A percentile compares a stretch with the other conserved stretches of the same genome.
phyloP scores from a whole-genome alignment of 2,888 invertebrate species.

The Quadriops clusia region DNA sequence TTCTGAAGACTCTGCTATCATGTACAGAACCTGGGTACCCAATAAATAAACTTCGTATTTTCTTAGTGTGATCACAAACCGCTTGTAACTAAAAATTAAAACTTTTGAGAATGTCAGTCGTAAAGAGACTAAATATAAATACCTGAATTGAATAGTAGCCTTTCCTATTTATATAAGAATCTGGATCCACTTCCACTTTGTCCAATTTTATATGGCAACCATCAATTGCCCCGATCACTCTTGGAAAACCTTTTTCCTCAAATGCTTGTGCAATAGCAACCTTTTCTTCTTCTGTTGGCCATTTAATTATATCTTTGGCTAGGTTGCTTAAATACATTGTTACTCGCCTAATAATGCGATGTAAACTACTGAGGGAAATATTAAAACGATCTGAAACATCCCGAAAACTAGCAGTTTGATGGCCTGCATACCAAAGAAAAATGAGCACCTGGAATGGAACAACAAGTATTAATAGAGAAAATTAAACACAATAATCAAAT shows the following conservation, averaged over 20 bases:
- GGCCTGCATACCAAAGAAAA: constrained; percentile 14
- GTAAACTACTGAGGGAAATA: constrained; percentile 14
- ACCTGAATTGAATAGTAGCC: constrained; percentile 10
- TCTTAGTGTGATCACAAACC: no score
- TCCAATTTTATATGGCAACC: constrained; percentile 12
- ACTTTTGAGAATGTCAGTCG: no score
- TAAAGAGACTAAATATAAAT: no score
- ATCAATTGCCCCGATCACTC: constrained; percentile 11
- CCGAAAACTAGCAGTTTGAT: constrained; percentile 16
- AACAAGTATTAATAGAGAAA: no score
- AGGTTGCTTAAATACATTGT: constrained; percentile 12
- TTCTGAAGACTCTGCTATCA: constrained; percentile 9
- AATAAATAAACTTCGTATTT: not conserved
- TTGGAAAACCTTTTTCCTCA: constrained; percentile 9
- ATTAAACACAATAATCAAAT: no score
- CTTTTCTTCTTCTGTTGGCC: constrained; percentile 15
- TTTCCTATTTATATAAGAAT: constrained; percentile 10
- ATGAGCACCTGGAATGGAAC: constrained; percentile 5
- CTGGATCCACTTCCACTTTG: constrained; percentile 10
- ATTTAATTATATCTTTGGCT: constrained; percentile 14
- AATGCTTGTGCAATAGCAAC: constrained; percentile 11
- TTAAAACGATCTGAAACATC: constrained; percentile 18
- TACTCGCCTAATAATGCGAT: constrained; percentile 12
- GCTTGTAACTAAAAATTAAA: no score
- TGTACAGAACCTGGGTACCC: constrained; percentile 1